Evolutionary conservation across 2,797 vertebrate species (phyloP).

Genomic region (Falco columbarius): DNA sequence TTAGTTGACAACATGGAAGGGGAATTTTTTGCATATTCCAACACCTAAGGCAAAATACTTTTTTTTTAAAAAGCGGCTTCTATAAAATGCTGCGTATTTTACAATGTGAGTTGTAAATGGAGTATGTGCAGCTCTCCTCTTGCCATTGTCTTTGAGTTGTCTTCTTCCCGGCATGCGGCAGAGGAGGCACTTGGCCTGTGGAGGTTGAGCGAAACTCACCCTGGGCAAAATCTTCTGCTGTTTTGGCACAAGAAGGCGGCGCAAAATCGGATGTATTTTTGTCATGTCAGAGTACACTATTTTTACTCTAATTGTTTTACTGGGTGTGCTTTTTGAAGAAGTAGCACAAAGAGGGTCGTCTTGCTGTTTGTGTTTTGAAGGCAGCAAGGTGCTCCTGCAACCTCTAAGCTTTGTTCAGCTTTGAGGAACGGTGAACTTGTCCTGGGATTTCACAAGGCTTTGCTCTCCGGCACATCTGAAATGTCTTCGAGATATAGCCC

Average conservation of each 20-base stretch:
- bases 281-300: not conserved
- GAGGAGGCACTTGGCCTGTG: not conserved
- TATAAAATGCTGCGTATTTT: not conserved
- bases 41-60: not conserved
- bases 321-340: not conserved
- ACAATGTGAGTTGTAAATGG: not conserved
- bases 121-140: not conserved
- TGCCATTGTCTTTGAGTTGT: not conserved
- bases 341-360: not conserved
- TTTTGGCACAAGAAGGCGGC: not conserved
- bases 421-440: not conserved
- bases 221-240: not conserved
- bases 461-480: not conserved
- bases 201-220: not conserved
- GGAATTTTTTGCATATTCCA: not conserved
- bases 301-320: not conserved
- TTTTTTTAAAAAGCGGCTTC: not conserved
- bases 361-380: not conserved
- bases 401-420: not conserved
- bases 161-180: rapidly evolving
- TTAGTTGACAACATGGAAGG: not conserved
- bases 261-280: not conserved
- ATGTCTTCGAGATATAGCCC: not conserved
- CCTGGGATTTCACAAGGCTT: not conserved
- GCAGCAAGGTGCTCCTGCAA: not conserved